Evolutionary conservation across 1,140 invertebrate genomes (phyloP).

Genomic region (Proctacanthus coquilletti): DNA sequence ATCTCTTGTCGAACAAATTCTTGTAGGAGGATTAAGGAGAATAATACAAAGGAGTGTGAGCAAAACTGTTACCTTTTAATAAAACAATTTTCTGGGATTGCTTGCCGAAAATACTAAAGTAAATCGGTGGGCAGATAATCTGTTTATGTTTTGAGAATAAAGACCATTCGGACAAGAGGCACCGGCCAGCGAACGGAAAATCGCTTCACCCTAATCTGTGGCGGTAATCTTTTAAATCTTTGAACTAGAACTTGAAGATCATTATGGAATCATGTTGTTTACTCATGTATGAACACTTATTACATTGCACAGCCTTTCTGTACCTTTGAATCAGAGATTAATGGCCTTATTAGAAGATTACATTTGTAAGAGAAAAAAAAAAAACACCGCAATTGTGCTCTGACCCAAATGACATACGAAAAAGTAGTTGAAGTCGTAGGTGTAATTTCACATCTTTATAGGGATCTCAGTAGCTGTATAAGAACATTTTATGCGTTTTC

Average conservation of each 20-base stretch:
- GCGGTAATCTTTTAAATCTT: constrained; percentile 5
- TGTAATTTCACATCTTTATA: too few relatives aligned
- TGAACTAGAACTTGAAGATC: constrained; percentile 1
- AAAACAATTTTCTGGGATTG: not conserved
- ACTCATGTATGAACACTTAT: not conserved
- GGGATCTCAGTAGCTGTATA: too few relatives aligned
- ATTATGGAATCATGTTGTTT: constrained; percentile 1
- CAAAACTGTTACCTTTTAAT: not conserved
- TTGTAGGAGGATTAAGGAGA: too few relatives aligned
- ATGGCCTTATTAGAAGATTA: not conserved
- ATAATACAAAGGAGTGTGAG: too few relatives aligned
- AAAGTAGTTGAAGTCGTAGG: too few relatives aligned
- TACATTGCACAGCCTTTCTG: not conserved
- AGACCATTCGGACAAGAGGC: too few relatives aligned
- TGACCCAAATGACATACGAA: not conserved
- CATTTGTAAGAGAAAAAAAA: not conserved
- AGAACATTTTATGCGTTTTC: too few relatives aligned
- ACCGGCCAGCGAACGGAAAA: too few relatives aligned
- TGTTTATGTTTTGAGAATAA: constrained; percentile 6
- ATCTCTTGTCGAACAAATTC: too few relatives aligned
- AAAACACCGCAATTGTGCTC: not conserved
- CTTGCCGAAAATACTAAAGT: constrained; percentile 1
- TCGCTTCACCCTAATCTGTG: constrained; percentile 3
- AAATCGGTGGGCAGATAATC: constrained; percentile 5
- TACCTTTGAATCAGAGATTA: not conserved